Conservation (phyloP, 2,797 vertebrate species). For the Odontamblyopus lacepedii region DNA sequence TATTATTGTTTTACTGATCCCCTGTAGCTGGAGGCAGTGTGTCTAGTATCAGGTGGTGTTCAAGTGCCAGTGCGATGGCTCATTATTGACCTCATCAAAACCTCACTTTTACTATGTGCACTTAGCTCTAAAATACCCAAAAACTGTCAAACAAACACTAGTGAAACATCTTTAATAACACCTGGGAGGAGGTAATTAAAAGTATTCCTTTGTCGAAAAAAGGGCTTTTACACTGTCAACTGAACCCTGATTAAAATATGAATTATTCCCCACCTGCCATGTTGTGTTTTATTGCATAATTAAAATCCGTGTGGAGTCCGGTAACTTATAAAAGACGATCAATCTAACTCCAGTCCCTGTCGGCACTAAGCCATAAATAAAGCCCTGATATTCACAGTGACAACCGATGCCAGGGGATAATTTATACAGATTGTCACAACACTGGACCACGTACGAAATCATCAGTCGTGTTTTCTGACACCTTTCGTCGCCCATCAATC, state of each 20-base stretch:
- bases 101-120: too few species aligned
- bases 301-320: conserved; percentile 31
- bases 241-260: conserved; percentile 40
- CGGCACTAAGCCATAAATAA: conserved; percentile 52
- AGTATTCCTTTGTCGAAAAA: neutral
- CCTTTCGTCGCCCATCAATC: conserved; percentile 59
- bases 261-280: conserved; percentile 32
- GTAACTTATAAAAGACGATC: conserved; percentile 31
- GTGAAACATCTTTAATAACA: neutral
- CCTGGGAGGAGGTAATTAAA: neutral
- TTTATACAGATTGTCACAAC: conserved; percentile 67
- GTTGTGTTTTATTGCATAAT: conserved; percentile 28
- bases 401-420: conserved; percentile 43
- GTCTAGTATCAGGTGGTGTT: neutral
- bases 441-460: conserved; percentile 58
- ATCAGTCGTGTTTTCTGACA: conserved; percentile 62
- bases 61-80: neutral
- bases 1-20: neutral
- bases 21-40: neutral
- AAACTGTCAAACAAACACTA: neutral
- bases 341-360: conserved; percentile 24
- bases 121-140: neutral
- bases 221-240: conserved; percentile 22
- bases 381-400: conserved; percentile 50
- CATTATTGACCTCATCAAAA: neutral